Conservation (phyloP, 2,113 vertebrate species). For the Syngnathus typhle region DNA sequence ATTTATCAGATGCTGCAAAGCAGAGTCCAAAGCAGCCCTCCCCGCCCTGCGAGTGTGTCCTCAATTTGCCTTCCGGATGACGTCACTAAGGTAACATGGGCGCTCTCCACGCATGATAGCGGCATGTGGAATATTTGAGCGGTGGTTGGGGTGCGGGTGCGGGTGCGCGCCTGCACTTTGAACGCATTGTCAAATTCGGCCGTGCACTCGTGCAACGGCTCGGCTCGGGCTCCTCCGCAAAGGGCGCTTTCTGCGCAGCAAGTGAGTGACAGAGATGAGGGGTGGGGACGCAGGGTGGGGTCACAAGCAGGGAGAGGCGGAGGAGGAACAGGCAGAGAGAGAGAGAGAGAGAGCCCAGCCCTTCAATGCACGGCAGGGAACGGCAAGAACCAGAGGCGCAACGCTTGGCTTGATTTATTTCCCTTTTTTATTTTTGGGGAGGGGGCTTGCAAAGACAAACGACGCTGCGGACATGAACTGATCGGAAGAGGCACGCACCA, state of each 20-base stretch:
- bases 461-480: conserved; percentile 71
- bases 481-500: conserved; percentile 47
- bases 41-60: conserved; percentile 48
- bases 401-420: conserved; percentile 19
- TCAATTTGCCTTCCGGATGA: conserved; percentile 64
- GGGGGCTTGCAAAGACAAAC: conserved; percentile 42
- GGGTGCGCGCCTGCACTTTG: not conserved
- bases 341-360: conserved; percentile 74
- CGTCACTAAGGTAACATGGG: conserved; percentile 69
- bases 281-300: conserved; percentile 82
- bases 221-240: conserved; percentile 44
- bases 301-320: conserved; percentile 79
- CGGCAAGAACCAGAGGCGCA: conserved; percentile 51
- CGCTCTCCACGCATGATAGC: conserved; percentile 23
- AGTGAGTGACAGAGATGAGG: conserved; percentile 73
- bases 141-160: not conserved
- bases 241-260: conserved; percentile 50
- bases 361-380: conserved; percentile 73
- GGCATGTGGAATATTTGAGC: conserved; percentile 10
- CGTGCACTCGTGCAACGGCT: conserved; percentile 19
- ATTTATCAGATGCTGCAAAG: conserved; percentile 38
- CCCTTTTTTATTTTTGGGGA: not conserved
- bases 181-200: conserved; percentile 14
- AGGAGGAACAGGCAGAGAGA: conserved; percentile 73
- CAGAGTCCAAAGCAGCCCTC: conserved; percentile 26